Conservation (phyloP, 2,888 invertebrate genomes). For the Hoplodrina blanda region DNA sequence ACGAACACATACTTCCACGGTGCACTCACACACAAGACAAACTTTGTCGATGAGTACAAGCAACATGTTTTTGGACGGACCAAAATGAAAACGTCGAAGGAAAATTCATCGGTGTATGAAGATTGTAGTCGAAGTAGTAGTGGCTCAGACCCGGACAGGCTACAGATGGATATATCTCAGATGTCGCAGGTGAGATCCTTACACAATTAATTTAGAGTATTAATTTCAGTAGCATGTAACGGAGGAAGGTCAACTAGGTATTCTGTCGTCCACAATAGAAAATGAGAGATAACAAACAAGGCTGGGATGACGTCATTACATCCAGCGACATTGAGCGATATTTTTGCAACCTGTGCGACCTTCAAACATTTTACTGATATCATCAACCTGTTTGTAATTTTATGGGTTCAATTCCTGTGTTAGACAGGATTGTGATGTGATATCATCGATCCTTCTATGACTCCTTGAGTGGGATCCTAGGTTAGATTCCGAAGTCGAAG, state of each 20-base stretch:
- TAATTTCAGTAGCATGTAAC: conserved; percentile 44
- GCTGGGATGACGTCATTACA: conserved; percentile 51
- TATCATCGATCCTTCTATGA: not conserved
- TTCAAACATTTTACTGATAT: conserved; percentile 33
- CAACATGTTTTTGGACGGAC: conserved; percentile 79
- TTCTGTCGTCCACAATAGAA: conserved; percentile 55
- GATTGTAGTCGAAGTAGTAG: conserved; percentile 92
- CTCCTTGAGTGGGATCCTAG: not conserved
- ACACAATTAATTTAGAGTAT: conserved; percentile 20
- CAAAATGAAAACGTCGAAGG: conserved; percentile 80
- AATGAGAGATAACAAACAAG: conserved; percentile 60
- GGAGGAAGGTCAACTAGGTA: conserved; percentile 55
- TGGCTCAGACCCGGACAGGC: conserved; percentile 93
- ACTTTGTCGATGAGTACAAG: conserved; percentile 83
- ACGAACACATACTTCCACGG: conserved; percentile 75
- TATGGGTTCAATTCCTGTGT: conserved; percentile 18
- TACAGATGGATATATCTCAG: conserved; percentile 93
- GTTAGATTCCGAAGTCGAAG: conserved; percentile 7
- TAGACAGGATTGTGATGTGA: conserved; percentile 11
- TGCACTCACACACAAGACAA: conserved; percentile 73
- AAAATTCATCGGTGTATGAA: conserved; percentile 88
- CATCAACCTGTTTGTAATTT: conserved; percentile 33
- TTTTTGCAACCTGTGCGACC: conserved; percentile 44
- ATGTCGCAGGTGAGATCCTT: conserved; percentile 83
- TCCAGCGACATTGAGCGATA: conserved; percentile 54